Percentiles rank a stretch among this genome's conserved stretches.
These are phyloP conservation scores for Helicolenus hilgendorfi DNA, from an alignment of 2,797 vertebrate genomes.

Conservation along the genomic window DNA sequence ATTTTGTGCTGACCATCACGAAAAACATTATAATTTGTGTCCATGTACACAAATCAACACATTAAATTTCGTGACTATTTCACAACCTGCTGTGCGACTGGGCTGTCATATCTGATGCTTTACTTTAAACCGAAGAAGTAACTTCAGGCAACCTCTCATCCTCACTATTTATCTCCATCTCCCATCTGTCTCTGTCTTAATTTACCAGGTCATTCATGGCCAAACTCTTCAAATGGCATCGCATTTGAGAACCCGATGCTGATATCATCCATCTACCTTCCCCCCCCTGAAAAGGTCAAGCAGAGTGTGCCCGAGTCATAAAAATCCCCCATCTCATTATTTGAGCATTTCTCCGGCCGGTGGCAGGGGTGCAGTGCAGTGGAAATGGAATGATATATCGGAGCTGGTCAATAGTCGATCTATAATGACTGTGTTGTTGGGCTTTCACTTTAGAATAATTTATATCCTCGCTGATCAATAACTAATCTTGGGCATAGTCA, in stretches of 20 bases:
- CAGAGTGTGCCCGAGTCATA: slow-evolving; percentile 84
- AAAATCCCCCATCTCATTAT: slow-evolving; percentile 85
- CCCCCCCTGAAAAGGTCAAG: slow-evolving; percentile 76
- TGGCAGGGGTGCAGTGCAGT: slow-evolving; percentile 73
- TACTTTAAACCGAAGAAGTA: background rate
- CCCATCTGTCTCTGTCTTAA: slow-evolving; percentile 37
- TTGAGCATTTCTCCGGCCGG: slow-evolving; percentile 78
- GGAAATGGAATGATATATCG: slow-evolving; percentile 87
- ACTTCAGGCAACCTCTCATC: slow-evolving; percentile 18
- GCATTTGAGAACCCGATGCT: slow-evolving; percentile 48
- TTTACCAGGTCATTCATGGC: slow-evolving; percentile 49
- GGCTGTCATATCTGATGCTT: slow-evolving; percentile 3
- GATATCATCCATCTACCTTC: slow-evolving; percentile 76
- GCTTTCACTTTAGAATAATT: slow-evolving; percentile 91
- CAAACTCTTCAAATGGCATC: slow-evolving; percentile 58
- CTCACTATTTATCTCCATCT: slow-evolving; percentile 38
- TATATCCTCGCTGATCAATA: slow-evolving; percentile 91
- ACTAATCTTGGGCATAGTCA: slow-evolving; percentile 90
- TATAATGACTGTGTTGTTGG: slow-evolving; percentile 88
- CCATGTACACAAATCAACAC: too few relatives aligned
- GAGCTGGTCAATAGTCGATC: slow-evolving; percentile 85
- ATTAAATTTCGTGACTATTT: too few relatives aligned
- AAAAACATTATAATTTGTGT: too few relatives aligned
- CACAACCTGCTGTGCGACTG: too few relatives aligned
- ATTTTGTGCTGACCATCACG: too few relatives aligned